Conservation (phyloP, 2,797 vertebrate genomes). For the Phalanger gymnotis region DNA sequence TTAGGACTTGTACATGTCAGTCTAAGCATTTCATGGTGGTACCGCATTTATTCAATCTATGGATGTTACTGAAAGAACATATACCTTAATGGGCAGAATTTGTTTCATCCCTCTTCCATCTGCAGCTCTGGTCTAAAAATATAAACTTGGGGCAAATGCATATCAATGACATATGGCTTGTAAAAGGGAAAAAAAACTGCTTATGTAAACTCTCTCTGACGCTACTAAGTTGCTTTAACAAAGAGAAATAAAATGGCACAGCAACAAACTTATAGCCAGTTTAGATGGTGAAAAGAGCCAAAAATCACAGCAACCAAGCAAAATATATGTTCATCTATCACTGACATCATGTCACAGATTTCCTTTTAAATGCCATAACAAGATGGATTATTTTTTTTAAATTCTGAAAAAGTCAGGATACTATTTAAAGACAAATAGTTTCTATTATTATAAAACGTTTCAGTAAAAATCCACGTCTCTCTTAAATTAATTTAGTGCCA, state of each 20-base stretch:
- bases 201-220: slow-evolving; percentile 1
- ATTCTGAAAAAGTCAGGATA: not conserved
- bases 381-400: not conserved
- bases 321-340: not conserved
- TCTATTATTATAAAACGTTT: not conserved
- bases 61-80: not conserved
- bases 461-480: not conserved
- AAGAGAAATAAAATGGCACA: not conserved
- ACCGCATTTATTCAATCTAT: not conserved
- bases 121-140: slow-evolving; percentile 10
- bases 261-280: not conserved
- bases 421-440: not conserved
- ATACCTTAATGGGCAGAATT: not conserved
- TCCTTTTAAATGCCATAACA: not conserved
- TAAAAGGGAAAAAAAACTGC: slow-evolving; percentile 3
- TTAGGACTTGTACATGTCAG: not conserved
- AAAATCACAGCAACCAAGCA: not conserved
- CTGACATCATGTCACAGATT: not conserved
- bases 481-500: not conserved
- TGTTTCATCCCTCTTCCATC: not conserved
- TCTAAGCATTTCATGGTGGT: not conserved
- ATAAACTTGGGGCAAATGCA: not conserved
- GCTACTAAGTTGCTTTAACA: not conserved
- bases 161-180: not conserved
- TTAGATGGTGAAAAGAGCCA: not conserved